phyloP scores from a whole-genome alignment of 92 coral and sea anemone species.

The Bergia puertoricense region DNA sequence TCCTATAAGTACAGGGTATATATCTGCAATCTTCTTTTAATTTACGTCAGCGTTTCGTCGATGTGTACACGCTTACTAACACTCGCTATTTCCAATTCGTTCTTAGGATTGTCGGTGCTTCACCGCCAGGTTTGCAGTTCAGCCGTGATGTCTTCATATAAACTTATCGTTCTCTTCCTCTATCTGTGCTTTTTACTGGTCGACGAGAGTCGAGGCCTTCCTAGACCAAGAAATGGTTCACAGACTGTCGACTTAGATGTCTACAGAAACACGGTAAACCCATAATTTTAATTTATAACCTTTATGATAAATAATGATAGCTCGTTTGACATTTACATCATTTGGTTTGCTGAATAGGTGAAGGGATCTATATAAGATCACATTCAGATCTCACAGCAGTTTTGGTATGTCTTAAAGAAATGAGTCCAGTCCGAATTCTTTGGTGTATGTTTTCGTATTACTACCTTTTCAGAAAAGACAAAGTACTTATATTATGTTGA shows the following conservation, averaged over 20 bases:
- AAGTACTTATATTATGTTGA: no score
- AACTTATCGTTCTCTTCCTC: not conserved
- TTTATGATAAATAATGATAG: no score
- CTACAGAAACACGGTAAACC: slow-evolving; percentile 30
- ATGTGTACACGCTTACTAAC: not conserved
- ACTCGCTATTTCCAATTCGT: not conserved
- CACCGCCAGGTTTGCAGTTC: not conserved
- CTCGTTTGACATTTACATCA: not conserved
- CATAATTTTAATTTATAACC: not conserved
- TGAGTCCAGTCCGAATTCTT: no score
- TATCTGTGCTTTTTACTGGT: not conserved
- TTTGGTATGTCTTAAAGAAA: no score
- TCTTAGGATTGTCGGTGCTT: not conserved
- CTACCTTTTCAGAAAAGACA: no score
- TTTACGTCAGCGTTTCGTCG: not conserved
- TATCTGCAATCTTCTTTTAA: not conserved
- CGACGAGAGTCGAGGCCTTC: not conserved
- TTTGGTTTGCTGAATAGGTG: not conserved
- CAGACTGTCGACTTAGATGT: slow-evolving; percentile 4
- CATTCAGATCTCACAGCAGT: no score
- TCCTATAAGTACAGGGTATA: not conserved
- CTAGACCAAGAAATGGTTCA: not conserved
- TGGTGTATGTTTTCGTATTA: no score
- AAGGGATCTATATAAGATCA: no score
- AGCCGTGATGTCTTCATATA: not conserved